Evolutionary conservation across 2,888 invertebrate genomes (phyloP).

Genomic region (Aphodius sticticus): DNA sequence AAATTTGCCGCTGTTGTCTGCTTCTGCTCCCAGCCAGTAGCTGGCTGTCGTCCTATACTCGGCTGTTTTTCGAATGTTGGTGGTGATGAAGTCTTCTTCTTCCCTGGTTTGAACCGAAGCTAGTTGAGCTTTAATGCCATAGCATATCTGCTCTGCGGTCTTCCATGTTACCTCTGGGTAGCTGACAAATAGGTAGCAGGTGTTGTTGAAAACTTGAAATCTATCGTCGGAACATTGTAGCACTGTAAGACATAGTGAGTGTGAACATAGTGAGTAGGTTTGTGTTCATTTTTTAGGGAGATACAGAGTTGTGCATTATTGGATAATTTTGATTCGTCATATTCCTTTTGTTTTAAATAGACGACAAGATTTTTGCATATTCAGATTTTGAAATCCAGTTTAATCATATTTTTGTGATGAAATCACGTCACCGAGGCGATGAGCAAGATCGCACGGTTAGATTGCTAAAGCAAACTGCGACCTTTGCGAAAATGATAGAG

Average conservation of each 20-base stretch:
- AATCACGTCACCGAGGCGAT: no score
- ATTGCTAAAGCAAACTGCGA: no score
- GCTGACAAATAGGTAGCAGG: conserved; percentile 79
- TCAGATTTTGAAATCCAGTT: no score
- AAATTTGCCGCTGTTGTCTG: conserved; percentile 61
- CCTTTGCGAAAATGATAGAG: no score
- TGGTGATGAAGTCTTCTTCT: conserved; percentile 75
- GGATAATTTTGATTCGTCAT: no score
- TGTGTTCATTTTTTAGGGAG: not conserved
- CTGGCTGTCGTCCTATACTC: conserved; percentile 77
- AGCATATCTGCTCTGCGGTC: conserved; percentile 74
- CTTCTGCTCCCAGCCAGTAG: conserved; percentile 77
- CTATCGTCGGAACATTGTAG: conserved; percentile 77
- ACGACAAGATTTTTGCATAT: no score
- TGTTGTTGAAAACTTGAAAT: conserved; percentile 72
- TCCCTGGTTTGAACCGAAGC: conserved; percentile 73
- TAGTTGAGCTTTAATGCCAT: conserved; percentile 74
- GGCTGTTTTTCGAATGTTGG: conserved; percentile 72
- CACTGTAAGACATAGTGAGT: conserved; percentile 59
- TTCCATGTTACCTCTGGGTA: conserved; percentile 81
- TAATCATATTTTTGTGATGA: no score
- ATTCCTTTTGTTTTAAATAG: no score
- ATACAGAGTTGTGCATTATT: not conserved
- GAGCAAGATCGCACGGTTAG: no score
- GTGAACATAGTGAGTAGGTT: not conserved